These are phyloP conservation scores for Aurelia coerulea DNA, from an alignment of 30 jellyfish, hydroid and myxozoan genomes.

Conservation along the genomic window DNA sequence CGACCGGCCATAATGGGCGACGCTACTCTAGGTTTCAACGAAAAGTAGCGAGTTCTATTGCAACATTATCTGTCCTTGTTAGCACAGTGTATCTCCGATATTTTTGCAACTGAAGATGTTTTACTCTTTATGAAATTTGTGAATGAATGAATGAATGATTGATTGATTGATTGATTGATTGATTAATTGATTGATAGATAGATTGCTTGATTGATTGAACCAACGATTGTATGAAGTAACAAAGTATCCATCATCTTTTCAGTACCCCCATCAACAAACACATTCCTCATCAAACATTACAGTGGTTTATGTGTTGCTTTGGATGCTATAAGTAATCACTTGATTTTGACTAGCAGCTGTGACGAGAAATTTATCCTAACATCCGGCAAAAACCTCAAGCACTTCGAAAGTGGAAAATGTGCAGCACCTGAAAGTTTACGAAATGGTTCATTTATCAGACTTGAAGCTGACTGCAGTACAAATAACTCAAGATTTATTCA, in stretches of 20 bases:
- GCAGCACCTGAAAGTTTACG: background rate
- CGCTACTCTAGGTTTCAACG: no score
- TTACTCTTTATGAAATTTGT: no score
- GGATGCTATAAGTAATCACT: background rate
- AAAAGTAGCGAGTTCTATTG: no score
- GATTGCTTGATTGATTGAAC: no score
- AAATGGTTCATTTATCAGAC: background rate
- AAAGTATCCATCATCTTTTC: background rate
- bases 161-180: no score
- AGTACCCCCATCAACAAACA: background rate
- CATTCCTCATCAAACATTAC: conserved; percentile 17
- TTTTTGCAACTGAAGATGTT: no score
- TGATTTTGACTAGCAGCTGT: conserved; percentile 7
- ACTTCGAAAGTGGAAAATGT: conserved; percentile 14
- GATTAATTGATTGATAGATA: no score
- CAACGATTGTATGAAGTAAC: no score
- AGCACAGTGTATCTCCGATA: no score
- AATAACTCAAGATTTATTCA: conserved; percentile 13
- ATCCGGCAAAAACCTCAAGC: background rate
- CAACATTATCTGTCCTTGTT: no score
- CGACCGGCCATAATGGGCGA: no score
- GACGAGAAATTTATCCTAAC: conserved; percentile 10
- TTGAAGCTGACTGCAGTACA: background rate
- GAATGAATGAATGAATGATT: no score
- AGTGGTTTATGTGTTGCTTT: conserved; percentile 16